Percentiles rank a stretch among this genome's conserved stretches.
These are phyloP conservation scores for Chaetodon auriga DNA, from an alignment of 2,113 vertebrate species.

Conservation along the genomic window DNA sequence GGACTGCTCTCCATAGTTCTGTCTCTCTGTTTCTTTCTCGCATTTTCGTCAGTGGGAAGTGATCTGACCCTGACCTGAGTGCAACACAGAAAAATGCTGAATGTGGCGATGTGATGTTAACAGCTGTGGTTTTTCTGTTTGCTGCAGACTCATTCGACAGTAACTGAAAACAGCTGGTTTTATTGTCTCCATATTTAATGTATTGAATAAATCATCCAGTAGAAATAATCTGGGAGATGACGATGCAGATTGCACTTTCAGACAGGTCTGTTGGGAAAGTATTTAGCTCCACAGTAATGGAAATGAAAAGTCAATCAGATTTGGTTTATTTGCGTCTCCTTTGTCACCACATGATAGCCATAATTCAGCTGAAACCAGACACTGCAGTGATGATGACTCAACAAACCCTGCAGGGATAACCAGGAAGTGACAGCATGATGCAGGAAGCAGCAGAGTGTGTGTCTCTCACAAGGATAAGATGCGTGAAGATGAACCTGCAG, in stretches of 20 bases:
- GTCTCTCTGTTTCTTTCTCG: slow-evolving; percentile 24
- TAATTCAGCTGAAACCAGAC: slow-evolving; percentile 32
- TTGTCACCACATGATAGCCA: slow-evolving; percentile 8
- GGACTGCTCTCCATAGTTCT: slow-evolving; percentile 15
- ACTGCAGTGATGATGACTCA: slow-evolving; percentile 47
- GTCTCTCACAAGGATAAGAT: not conserved
- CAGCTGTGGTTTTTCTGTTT: not conserved
- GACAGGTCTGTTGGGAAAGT: not conserved
- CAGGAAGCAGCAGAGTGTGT: slow-evolving; percentile 22
- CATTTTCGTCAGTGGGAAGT: slow-evolving; percentile 29
- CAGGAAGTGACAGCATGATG: slow-evolving; percentile 42
- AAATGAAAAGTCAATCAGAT: slow-evolving; percentile 4
- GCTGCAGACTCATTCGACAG: not conserved
- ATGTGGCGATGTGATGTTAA: slow-evolving; percentile 11
- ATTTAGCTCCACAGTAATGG: not conserved
- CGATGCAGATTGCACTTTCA: slow-evolving; percentile 3
- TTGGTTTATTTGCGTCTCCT: not conserved
- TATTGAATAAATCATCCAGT: not conserved
- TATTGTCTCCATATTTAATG: not conserved
- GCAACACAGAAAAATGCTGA: slow-evolving; percentile 31
- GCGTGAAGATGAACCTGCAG: not conserved
- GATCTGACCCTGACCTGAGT: slow-evolving; percentile 41
- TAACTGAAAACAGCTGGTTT: not conserved
- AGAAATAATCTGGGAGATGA: not conserved
- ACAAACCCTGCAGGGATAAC: slow-evolving; percentile 38